Conservation (phyloP, 2,888 invertebrate species). For the Stenurella melanura region DNA sequence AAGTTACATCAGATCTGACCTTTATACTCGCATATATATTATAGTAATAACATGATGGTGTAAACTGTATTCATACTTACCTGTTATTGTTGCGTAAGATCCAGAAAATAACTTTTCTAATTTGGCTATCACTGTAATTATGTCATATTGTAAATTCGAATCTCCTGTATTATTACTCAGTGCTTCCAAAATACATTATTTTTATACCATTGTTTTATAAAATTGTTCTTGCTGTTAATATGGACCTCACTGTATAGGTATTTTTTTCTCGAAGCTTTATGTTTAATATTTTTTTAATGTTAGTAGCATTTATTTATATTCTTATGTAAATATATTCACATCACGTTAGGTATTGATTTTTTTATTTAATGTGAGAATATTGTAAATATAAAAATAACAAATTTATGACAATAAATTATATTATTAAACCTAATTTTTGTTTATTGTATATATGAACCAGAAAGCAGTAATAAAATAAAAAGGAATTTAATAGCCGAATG, state of each 20-base stretch:
- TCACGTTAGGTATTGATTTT: constrained; percentile 50
- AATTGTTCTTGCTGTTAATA: constrained; percentile 37
- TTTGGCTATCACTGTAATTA: constrained; percentile 23
- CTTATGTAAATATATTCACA: constrained; percentile 57
- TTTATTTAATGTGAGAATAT: constrained; percentile 53
- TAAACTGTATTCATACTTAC: background rate
- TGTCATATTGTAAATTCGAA: constrained; percentile 32
- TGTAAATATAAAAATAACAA: constrained; percentile 53
- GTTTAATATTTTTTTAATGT: constrained; percentile 50
- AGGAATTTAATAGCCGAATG: too few relatives aligned
- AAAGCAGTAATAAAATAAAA: too few relatives aligned
- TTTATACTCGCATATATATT: constrained; percentile 15
- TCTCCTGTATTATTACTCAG: constrained; percentile 26
- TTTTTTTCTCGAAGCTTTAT: constrained; percentile 50
- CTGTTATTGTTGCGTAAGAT: constrained; percentile 9
- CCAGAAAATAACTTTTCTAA: constrained; percentile 25
- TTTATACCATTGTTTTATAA: constrained; percentile 35
- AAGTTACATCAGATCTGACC: constrained; percentile 31
- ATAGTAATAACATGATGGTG: background rate
- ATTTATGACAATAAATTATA: constrained; percentile 53
- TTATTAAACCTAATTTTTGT: constrained; percentile 35
- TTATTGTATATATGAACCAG: background rate
- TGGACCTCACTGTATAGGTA: constrained; percentile 46
- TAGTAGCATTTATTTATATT: constrained; percentile 43
- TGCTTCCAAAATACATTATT: constrained; percentile 35